Conservation (phyloP, 2,113 vertebrate species). For the Trematomus loennbergii region DNA sequence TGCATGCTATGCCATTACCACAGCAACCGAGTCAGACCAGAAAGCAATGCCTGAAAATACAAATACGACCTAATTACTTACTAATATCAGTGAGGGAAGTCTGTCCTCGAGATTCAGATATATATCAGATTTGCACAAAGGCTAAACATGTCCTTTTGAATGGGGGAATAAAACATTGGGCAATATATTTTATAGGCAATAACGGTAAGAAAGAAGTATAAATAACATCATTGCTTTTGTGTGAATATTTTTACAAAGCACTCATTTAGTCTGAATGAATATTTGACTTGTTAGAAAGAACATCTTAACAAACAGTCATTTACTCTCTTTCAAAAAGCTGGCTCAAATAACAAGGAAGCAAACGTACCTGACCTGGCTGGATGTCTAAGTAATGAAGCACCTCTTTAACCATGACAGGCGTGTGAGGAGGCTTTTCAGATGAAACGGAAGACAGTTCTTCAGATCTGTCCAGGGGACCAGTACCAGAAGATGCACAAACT, state of each 20-base stretch:
- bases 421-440: conserved; percentile 63
- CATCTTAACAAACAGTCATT: conserved; percentile 6
- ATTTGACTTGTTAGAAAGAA: conserved; percentile 12
- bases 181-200: neutral
- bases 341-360: conserved; percentile 16
- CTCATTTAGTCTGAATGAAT: neutral
- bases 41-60: conserved; percentile 53
- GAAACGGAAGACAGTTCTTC: conserved; percentile 32
- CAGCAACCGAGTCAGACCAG: conserved; percentile 37
- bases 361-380: conserved; percentile 73
- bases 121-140: conserved; percentile 28
- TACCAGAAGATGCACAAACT: conserved; percentile 39
- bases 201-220: neutral
- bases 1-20: conserved; percentile 59
- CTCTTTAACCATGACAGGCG: conserved; percentile 78
- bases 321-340: conserved; percentile 2
- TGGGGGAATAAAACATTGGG: conserved; percentile 3
- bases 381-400: conserved; percentile 77
- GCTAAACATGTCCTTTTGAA: conserved; percentile 30
- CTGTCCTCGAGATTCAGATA: conserved; percentile 33
- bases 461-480: conserved; percentile 15
- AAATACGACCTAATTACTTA: conserved; percentile 57
- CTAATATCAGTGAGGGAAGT: conserved; percentile 41
- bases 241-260: neutral
- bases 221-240: neutral